Conservation (phyloP, 2,113 vertebrate genomes). For the Laticauda colubrina region DNA sequence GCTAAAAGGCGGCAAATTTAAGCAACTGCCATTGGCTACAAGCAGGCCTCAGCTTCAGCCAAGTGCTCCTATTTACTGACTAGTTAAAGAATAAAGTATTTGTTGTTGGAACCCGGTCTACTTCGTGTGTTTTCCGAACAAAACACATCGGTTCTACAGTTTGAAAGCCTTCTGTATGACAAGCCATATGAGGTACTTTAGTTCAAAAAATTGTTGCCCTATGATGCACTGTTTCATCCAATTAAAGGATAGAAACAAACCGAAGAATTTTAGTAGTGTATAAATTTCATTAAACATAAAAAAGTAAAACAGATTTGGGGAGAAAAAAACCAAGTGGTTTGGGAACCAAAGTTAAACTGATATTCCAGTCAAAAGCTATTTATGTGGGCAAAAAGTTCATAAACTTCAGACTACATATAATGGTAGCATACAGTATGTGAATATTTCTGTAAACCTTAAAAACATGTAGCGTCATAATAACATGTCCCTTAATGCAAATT, state of each 20-base stretch:
- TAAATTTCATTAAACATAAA: background rate
- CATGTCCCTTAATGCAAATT: background rate
- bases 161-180: background rate
- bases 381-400: background rate
- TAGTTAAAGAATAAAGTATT: too few species aligned
- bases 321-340: constrained; percentile 1
- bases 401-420: background rate
- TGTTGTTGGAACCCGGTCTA: too few species aligned
- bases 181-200: background rate
- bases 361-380: background rate
- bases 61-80: too few species aligned
- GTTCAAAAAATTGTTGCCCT: background rate
- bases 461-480: background rate
- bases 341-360: constrained; percentile 8
- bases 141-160: too few species aligned
- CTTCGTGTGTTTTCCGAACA: too few species aligned
- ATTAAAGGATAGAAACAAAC: background rate
- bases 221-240: background rate
- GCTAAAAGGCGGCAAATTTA: too few species aligned
- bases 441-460: background rate
- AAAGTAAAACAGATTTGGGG: background rate
- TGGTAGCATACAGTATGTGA: background rate
- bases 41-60: too few species aligned
- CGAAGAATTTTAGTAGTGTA: background rate
- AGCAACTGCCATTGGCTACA: too few species aligned